phyloP scores from a whole-genome alignment of 1,140 invertebrate genomes.

The Drosophila lacteicornis region DNA sequence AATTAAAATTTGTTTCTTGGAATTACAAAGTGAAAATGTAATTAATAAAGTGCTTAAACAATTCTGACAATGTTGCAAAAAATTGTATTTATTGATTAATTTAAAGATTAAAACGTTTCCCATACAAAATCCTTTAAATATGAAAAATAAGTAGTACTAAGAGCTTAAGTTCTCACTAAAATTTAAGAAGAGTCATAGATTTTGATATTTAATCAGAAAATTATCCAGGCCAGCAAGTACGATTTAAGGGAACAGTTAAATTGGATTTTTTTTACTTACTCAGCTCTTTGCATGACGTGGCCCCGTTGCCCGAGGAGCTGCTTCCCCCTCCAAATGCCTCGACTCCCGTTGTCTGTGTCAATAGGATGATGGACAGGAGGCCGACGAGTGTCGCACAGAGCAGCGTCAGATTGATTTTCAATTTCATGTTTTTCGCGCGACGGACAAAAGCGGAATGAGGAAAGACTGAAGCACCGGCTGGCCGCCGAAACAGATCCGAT shows the following conservation, averaged over 20 bases:
- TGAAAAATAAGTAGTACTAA: too few relatives aligned
- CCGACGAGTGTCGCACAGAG: constrained; percentile 62
- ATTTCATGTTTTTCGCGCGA: constrained; percentile 67
- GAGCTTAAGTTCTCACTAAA: background rate
- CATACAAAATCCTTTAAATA: too few relatives aligned
- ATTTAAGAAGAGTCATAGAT: too few relatives aligned
- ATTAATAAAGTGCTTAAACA: rapidly evolving
- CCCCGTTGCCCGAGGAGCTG: constrained; percentile 19
- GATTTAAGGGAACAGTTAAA: background rate
- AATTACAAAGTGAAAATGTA: too few relatives aligned
- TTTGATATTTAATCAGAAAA: background rate
- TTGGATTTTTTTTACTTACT: constrained; percentile 44
- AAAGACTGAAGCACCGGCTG: constrained; percentile 1
- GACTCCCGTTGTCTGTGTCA: constrained; percentile 61
- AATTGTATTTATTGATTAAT: background rate
- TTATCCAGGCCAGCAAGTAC: background rate
- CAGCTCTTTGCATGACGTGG: constrained; percentile 66
- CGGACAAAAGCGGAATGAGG: constrained; percentile 31
- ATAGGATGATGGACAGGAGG: constrained; percentile 68
- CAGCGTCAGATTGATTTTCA: constrained; percentile 73
- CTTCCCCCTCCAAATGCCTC: constrained; percentile 35
- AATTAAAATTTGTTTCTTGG: background rate
- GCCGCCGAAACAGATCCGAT: constrained; percentile 15
- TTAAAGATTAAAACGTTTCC: too few relatives aligned
- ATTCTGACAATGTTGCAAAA: too few relatives aligned